These are phyloP conservation scores for Cetoscarus ocellatus DNA, from an alignment of 2,797 vertebrate genomes.

Conservation along the genomic window DNA sequence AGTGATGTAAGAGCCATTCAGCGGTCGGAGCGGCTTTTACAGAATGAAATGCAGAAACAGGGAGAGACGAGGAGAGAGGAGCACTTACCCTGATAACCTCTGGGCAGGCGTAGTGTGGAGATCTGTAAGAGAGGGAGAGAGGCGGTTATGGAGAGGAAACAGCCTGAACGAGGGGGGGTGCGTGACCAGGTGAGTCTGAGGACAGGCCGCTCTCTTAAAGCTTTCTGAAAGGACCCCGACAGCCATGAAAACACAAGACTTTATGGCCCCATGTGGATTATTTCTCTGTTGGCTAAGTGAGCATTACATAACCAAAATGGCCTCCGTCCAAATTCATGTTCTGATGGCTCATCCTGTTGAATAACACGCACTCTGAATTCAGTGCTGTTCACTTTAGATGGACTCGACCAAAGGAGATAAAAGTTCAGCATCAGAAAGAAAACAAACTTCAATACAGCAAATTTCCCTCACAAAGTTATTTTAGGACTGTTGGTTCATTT, in stretches of 20 bases:
- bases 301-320: conserved; percentile 16
- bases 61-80: conserved; percentile 15
- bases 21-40: conserved; percentile 14
- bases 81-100: conserved; percentile 88
- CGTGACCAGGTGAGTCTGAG: conserved; percentile 6
- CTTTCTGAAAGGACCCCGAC: background rate
- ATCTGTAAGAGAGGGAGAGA: conserved; percentile 74
- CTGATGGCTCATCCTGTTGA: conserved; percentile 12
- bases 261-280: background rate
- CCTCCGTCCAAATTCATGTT: conserved; percentile 13
- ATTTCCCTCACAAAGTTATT: no score
- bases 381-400: no score
- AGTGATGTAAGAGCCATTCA: conserved; percentile 47
- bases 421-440: background rate
- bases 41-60: conserved; percentile 29
- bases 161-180: conserved; percentile 1
- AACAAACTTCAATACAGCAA: no score
- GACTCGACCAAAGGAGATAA: background rate
- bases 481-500: no score
- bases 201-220: background rate
- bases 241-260: background rate
- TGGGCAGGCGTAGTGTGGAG: conserved; percentile 88
- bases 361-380: conserved; percentile 5
- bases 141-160: conserved; percentile 20
- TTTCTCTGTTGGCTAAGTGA: conserved; percentile 9